A percentile compares a stretch with the other conserved stretches of the same genome.
phyloP scores from a whole-genome alignment of 2,888 invertebrate genomes.

The Macroteleia sp. region DNA sequence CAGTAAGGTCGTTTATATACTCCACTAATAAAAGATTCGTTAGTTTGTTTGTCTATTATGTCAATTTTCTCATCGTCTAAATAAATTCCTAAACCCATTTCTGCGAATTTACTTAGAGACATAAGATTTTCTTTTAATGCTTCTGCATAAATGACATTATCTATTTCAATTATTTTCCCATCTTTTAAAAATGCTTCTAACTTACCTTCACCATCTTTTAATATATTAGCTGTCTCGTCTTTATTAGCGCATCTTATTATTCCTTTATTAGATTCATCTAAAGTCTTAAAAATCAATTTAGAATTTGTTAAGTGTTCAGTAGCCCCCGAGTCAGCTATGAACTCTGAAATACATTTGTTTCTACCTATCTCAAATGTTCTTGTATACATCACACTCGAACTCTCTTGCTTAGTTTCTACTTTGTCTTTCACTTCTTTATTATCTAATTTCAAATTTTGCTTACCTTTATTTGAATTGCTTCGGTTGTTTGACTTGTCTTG shows the following conservation, averaged over 20 bases:
- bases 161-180: conserved; percentile 47
- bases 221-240: conserved; percentile 61
- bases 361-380: not conserved
- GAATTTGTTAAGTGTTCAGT: conserved; percentile 50
- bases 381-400: not conserved
- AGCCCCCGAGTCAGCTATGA: conserved; percentile 65
- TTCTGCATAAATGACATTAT: conserved; percentile 62
- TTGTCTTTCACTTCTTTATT: not conserved
- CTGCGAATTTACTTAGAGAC: conserved; percentile 63
- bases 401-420: not conserved
- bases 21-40: conserved; percentile 49
- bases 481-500: not conserved
- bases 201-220: conserved; percentile 67
- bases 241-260: conserved; percentile 63
- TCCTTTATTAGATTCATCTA: conserved; percentile 24
- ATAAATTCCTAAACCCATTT: conserved; percentile 21
- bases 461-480: not conserved
- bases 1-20: conserved; percentile 57
- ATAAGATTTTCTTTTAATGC: conserved; percentile 66
- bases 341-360: conserved; percentile 19
- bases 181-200: conserved; percentile 38
- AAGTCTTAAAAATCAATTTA: conserved; percentile 5
- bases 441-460: not conserved
- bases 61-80: conserved; percentile 27
- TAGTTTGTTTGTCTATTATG: conserved; percentile 42